Evolutionary conservation across 2,797 vertebrate species (phyloP), one percentile per base, ranked within the genome.

Genomic region (Labroides dimidiatus): DNA sequence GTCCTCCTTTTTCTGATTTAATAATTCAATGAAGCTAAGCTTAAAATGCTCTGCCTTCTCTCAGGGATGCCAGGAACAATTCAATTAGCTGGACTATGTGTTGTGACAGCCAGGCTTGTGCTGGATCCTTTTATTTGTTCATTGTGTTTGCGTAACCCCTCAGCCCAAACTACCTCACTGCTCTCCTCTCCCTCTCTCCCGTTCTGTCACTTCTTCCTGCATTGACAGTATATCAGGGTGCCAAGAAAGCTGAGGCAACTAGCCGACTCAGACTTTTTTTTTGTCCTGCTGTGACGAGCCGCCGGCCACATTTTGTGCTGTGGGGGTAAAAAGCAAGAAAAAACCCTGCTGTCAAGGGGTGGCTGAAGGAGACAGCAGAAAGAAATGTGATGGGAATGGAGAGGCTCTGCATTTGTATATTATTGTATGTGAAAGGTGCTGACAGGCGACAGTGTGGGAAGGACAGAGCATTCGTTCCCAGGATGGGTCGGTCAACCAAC

Each of bases 1-100:
- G 67, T 72, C 80, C 73, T 76, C 47, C 42, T 77, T 80, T n/a
- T 80, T 79, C 55, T 65, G 69, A 85, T 88, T 90, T 81, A 89
- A 90, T 87, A 86, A 90, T 89, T 86, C 72, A 88, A 88, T 84
- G 63, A 85, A 81, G 75, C 78, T 75, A 57, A 82, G 86, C 73
- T 70, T 68, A 61, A 87, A 88, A 85, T 68, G 69, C 67, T 62
- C 85, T 79, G 77, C 2, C 20, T 56, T 82, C 64, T 79, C 79
- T 87, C 83, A 43, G 58, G 50, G 58, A 79, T 86, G 85, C 80
- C 80, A 75, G 75, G 81, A 86, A 82, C 76, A 73, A 87, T 87
- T 89, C 64, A 85, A 78, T 89, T 80, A 83, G 59, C 49, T 43
- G 19, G 74, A 47, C 61, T 53, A 47, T 3, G 9, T 72, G 77